Conservation (phyloP, 2,888 invertebrate genomes). For the Aromia moschata region DNA sequence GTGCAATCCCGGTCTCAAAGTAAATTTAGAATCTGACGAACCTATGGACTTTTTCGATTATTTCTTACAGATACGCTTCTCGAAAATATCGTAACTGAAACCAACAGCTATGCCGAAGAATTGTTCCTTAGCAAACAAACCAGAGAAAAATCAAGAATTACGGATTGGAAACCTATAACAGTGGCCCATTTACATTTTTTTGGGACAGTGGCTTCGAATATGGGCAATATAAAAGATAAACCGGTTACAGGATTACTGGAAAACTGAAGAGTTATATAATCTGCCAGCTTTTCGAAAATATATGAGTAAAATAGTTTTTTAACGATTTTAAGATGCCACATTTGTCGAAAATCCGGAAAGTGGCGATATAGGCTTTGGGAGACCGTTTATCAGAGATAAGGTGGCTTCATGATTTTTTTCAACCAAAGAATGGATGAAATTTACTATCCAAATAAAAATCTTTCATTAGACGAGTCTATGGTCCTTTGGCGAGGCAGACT, state of each 20-base stretch:
- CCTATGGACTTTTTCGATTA: not conserved
- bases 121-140: not conserved
- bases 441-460: not conserved
- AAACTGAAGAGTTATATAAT: constrained; percentile 29
- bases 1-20: not conserved
- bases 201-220: constrained; percentile 5
- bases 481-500: constrained; percentile 1
- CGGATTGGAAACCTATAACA: not conserved
- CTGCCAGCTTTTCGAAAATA: constrained; percentile 17
- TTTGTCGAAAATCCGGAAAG: constrained; percentile 10
- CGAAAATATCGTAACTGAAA: not conserved
- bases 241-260: constrained; percentile 26
- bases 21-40: not conserved
- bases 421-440: constrained; percentile 29
- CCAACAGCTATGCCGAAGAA: not conserved
- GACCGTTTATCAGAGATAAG: constrained; percentile 45
- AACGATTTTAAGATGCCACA: constrained; percentile 29
- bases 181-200: not conserved
- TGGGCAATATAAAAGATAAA: constrained; percentile 1
- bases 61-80: not conserved
- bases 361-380: not conserved
- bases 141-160: not conserved
- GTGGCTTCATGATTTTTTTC: constrained; percentile 54
- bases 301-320: constrained; percentile 31
- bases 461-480: not conserved